Percentiles rank a stretch among this genome's conserved stretches.
Evolutionary conservation across 2,113 vertebrate species (phyloP).

Genomic region (Pseudopipra pipra): DNA sequence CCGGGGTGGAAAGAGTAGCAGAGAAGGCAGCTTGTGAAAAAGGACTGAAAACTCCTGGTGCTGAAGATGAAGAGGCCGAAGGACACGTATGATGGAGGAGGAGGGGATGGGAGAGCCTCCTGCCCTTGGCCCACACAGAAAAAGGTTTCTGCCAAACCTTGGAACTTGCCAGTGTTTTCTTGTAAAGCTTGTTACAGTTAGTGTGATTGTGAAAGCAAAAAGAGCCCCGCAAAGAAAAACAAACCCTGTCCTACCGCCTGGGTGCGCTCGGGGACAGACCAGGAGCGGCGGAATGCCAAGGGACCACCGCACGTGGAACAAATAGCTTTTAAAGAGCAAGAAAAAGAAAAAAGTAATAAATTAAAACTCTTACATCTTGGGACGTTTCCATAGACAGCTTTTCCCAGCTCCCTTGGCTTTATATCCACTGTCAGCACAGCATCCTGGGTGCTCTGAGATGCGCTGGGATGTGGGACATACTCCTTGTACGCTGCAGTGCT

Average conservation of each 20-base stretch:
- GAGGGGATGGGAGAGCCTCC: constrained; percentile 38
- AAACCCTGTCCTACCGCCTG: neutral
- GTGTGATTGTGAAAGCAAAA: constrained; percentile 75
- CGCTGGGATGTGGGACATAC: neutral
- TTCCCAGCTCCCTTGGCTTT: constrained; percentile 19
- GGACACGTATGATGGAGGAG: constrained; percentile 69
- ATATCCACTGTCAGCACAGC: neutral
- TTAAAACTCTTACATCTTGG: constrained; percentile 1
- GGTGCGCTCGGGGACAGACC: neutral
- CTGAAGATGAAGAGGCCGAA: constrained; percentile 38
- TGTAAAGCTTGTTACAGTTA: constrained; percentile 75
- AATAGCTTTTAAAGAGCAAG: neutral
- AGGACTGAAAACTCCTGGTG: neutral
- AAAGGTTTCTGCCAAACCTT: constrained; percentile 68
- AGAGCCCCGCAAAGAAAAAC: constrained; percentile 32
- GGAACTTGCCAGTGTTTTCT: constrained; percentile 72
- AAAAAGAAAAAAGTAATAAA: neutral
- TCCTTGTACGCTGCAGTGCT: neutral
- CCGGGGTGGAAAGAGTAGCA: neutral
- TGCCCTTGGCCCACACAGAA: constrained; percentile 23
- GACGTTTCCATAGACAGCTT: neutral
- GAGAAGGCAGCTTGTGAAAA: constrained; percentile 14
- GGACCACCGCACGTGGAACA: constrained; percentile 61
- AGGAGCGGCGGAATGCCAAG: neutral
- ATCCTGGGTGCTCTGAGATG: neutral